A percentile compares a stretch with the other conserved stretches of the same genome.
Evolutionary conservation across 2,888 invertebrate genomes (phyloP).

Genomic region (Chouioia cunea): DNA sequence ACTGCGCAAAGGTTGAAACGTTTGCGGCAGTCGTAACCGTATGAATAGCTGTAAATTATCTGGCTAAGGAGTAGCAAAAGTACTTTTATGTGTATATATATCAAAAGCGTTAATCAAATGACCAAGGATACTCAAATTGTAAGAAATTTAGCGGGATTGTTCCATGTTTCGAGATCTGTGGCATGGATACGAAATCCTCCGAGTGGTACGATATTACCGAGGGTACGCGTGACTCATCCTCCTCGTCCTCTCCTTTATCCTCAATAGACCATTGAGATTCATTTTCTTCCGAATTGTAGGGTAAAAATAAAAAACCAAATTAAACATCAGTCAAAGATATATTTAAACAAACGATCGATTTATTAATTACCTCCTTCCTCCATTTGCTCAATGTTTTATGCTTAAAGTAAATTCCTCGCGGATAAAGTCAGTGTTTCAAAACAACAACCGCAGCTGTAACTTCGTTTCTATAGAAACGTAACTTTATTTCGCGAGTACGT

Average conservation of each 20-base stretch:
- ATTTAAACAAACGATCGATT: background rate
- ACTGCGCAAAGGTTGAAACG: constrained; percentile 84
- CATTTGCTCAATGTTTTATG: constrained; percentile 8
- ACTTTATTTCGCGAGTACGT: constrained; percentile 26
- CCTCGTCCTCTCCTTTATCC: background rate
- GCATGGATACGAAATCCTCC: constrained; percentile 73
- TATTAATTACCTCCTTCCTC: constrained; percentile 23
- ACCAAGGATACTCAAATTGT: constrained; percentile 76
- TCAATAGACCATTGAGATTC: background rate
- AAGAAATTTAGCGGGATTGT: constrained; percentile 74
- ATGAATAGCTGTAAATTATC: constrained; percentile 77
- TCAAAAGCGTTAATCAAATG: too few species aligned
- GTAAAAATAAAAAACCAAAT: background rate
- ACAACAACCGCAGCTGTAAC: constrained; percentile 8
- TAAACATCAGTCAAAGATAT: background rate
- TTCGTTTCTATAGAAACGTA: constrained; percentile 46
- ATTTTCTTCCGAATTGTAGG: constrained; percentile 11
- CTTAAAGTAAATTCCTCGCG: background rate
- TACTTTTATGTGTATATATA: background rate
- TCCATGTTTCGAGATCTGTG: constrained; percentile 70
- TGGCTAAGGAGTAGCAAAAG: constrained; percentile 33
- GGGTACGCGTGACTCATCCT: background rate
- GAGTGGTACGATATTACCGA: constrained; percentile 58
- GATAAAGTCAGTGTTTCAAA: background rate
- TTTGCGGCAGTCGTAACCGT: constrained; percentile 87